Conservation (phyloP, 2,888 invertebrate species). For the Xanthorhoe designata region DNA sequence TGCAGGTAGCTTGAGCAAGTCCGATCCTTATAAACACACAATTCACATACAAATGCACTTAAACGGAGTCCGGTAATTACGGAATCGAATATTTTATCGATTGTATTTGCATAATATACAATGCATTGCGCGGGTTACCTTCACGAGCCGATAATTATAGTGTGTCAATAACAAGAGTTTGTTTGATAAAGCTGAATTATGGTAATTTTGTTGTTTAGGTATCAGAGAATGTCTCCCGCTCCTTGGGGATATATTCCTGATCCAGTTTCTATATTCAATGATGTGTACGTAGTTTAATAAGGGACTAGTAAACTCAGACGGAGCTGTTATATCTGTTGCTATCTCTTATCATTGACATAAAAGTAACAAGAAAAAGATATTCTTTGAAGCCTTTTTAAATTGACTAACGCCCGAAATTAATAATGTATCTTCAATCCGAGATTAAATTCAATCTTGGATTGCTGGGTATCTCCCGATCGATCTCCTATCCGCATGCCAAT, state of each 20-base stretch:
- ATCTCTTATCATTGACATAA: too few relatives aligned
- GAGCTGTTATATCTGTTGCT: too few relatives aligned
- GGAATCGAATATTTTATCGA: constrained; percentile 14
- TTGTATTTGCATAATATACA: constrained; percentile 19
- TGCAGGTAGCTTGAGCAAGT: not conserved
- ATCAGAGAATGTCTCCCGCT: not conserved
- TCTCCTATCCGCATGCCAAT: too few relatives aligned
- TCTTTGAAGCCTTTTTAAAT: too few relatives aligned
- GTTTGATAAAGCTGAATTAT: not conserved
- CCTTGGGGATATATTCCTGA: not conserved
- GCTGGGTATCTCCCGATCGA: too few relatives aligned
- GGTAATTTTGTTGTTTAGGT: not conserved
- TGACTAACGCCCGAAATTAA: too few relatives aligned
- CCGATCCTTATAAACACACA: constrained; percentile 14
- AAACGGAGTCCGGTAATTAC: constrained; percentile 20
- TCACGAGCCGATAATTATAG: constrained; percentile 12
- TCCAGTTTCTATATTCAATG: not conserved
- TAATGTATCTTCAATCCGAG: too few relatives aligned
- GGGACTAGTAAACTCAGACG: too few relatives aligned
- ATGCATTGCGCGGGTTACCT: constrained; percentile 22
- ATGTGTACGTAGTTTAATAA: not conserved
- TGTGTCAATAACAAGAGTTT: not conserved
- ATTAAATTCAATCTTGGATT: too few relatives aligned
- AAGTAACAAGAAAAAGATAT: too few relatives aligned
- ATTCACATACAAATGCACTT: constrained; percentile 25